A percentile compares a stretch with the other conserved stretches of the same genome.
These are phyloP conservation scores for Paraescarpia echinospica DNA, from an alignment of 1,140 invertebrate genomes.

Conservation along the genomic window DNA sequence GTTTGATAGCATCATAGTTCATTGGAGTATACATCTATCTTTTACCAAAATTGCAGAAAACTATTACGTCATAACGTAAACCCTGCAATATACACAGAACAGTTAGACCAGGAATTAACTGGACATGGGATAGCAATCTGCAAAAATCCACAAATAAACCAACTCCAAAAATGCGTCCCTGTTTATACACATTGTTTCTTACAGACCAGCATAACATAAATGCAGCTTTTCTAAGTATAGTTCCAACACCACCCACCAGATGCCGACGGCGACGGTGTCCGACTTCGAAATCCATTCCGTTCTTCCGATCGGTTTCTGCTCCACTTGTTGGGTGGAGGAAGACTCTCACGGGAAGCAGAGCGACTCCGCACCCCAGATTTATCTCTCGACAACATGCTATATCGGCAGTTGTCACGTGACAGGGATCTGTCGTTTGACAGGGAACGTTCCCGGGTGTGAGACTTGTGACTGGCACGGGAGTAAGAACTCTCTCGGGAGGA, in stretches of 20 bases:
- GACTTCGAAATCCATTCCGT: constrained; percentile 34
- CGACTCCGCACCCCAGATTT: not conserved
- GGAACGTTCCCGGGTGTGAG: not conserved
- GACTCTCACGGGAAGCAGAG: not conserved
- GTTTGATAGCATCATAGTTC: not conserved
- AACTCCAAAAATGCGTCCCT: not conserved
- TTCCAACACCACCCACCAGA: constrained; percentile 31
- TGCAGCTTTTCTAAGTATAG: not conserved
- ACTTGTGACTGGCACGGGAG: not conserved
- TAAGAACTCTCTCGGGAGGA: not conserved
- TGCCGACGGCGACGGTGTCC: constrained; percentile 40
- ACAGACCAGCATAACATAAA: no score
- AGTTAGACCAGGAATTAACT: not conserved
- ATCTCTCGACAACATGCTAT: not conserved
- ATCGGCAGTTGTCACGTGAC: not conserved
- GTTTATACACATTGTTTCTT: no score
- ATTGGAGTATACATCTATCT: not conserved
- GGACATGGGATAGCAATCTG: not conserved
- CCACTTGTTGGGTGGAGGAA: not conserved
- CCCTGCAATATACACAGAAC: not conserved
- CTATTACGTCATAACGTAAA: not conserved
- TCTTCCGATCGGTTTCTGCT: not conserved
- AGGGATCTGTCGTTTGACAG: not conserved
- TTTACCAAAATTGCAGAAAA: not conserved
- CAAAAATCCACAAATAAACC: not conserved